Evolutionary conservation across 2,113 vertebrate species (phyloP), one percentile per base, ranked within the genome.

Genomic region (Athene noctua): DNA sequence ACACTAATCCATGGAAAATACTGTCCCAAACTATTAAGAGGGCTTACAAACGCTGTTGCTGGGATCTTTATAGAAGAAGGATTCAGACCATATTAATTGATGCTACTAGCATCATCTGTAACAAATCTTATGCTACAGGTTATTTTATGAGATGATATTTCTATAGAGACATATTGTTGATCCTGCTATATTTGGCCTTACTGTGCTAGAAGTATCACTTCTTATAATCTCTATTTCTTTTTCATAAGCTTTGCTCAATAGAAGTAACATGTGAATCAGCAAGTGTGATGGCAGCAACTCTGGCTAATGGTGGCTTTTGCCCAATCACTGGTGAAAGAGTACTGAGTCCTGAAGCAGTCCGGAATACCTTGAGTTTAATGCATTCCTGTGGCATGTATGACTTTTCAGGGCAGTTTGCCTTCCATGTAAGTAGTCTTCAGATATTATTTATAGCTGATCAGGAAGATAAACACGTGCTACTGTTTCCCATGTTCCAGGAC

Each of bases 351-450:
- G 99, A 99, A 98, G 98, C 99, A 3, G 99, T 99, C 84, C 98
- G 99, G n/a, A 98, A 99, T 95, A 99, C 99, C 2, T 96, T 99
- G 95, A 99, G 99, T 75, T 98, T 99, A 87, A 99, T 99, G 99
- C 99, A 99, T 94, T 99, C 99, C 88, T 99, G 99, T 88, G 99
- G 99, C 98, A 99, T 99, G 99, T 99, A 99, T 94, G 99, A 99
- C 98, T 99, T 99, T 75, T 99, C 99, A 2, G 99, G 99, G 40
- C 99, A 99, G 98, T 99, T 99, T 94, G 99, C 99, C 67, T 99
- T 99, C 97, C 99, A 99, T 46, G 99, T 99, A 96, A 99, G 99
- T 99, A 91, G 29, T 71, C 90, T 30, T 27, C 46, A 44, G 42
- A 15, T 92, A n/a, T 34, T 90, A 17, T 52, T 86, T 92, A 54